Evolutionary conservation across 2,888 invertebrate genomes (phyloP).

Genomic region (Gymnoscelis rufifasciata): DNA sequence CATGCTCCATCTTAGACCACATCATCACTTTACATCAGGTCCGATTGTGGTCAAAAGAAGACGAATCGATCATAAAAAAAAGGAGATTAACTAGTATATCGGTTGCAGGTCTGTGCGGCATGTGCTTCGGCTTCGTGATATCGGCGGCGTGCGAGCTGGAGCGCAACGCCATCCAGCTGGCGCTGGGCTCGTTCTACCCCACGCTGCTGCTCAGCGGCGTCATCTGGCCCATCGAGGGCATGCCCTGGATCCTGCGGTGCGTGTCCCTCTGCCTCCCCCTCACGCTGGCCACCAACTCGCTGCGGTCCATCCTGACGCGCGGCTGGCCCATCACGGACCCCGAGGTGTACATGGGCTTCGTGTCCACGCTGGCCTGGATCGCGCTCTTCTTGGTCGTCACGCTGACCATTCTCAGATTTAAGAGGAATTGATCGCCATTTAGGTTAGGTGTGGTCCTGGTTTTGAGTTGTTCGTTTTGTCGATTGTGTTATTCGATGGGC

Average conservation of each 20-base stretch:
- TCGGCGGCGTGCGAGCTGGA: constrained; percentile 95
- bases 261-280: constrained; percentile 91
- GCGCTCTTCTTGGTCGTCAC: constrained; percentile 88
- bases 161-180: constrained; percentile 94
- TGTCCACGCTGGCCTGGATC: constrained; percentile 92
- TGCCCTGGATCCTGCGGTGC: constrained; percentile 91
- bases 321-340: constrained; percentile 91
- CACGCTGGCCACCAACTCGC: constrained; percentile 94
- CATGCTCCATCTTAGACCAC: no score
- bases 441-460: constrained; percentile 20
- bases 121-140: constrained; percentile 97
- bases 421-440: constrained; percentile 81
- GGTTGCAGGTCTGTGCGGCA: constrained; percentile 89
- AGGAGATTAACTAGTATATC: no score
- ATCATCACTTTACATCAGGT: no score
- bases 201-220: constrained; percentile 94
- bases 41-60: no score
- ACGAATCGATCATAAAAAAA: no score
- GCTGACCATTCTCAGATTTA: constrained; percentile 87
- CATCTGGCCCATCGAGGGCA: constrained; percentile 97
- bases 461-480: constrained; percentile 1
- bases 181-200: constrained; percentile 96
- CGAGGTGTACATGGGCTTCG: constrained; percentile 92
- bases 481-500: background rate
- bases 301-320: constrained; percentile 90